Percentiles rank a stretch among this genome's conserved stretches.
phyloP scores from a whole-genome alignment of 2,113 vertebrate species.

The Boulengerochromis microlepis region DNA sequence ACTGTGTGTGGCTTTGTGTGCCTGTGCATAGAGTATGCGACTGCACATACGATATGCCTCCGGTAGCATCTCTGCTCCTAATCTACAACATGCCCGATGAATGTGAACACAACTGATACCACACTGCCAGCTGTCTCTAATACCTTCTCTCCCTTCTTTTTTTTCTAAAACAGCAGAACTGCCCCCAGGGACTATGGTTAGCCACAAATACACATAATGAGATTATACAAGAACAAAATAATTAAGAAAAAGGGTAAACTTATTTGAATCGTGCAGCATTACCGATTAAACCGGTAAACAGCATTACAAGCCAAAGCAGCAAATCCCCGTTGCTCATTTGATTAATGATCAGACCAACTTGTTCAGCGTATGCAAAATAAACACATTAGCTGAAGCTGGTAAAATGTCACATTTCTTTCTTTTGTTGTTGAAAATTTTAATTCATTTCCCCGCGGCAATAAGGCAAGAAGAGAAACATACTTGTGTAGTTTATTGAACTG shows the following conservation, averaged over 20 bases:
- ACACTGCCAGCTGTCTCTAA: slow-evolving; percentile 59
- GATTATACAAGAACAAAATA: slow-evolving; percentile 31
- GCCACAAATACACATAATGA: slow-evolving; percentile 56
- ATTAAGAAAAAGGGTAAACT: slow-evolving; percentile 45
- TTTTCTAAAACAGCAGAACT: slow-evolving; percentile 7
- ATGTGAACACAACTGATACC: slow-evolving; percentile 55
- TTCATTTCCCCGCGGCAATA: background rate
- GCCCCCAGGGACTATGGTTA: slow-evolving; percentile 15
- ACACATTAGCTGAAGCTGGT: background rate
- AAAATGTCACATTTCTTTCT: background rate
- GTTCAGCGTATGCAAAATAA: background rate
- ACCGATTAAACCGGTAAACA: slow-evolving; percentile 27
- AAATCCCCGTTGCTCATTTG: slow-evolving; percentile 3
- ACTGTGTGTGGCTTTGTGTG: background rate
- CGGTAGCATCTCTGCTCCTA: slow-evolving; percentile 32
- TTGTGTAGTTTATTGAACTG: background rate
- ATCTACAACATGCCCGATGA: slow-evolving; percentile 52
- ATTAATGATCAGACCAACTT: background rate
- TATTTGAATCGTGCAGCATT: slow-evolving; percentile 13
- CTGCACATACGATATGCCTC: slow-evolving; percentile 17
- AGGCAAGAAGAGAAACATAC: background rate
- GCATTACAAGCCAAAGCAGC: background rate
- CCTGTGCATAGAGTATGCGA: background rate
- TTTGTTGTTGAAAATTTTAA: background rate
- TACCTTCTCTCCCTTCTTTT: background rate